Conservation (phyloP, 2,797 vertebrate species). For the Varecia variegata region DNA sequence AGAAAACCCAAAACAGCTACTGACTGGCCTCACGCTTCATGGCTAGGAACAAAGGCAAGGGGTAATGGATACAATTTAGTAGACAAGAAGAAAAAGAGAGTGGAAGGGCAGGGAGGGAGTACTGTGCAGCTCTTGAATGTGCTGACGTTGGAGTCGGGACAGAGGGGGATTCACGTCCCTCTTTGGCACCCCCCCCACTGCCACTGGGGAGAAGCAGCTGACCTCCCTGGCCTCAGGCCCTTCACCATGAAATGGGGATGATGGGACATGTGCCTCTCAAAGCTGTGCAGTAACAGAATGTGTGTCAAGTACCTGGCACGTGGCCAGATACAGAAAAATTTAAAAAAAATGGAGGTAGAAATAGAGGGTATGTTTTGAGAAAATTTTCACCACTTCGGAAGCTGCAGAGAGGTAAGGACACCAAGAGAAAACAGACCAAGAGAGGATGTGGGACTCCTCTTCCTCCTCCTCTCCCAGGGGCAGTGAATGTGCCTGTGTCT, state of each 20-base stretch:
- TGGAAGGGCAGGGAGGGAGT: neutral
- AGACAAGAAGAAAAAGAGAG: neutral
- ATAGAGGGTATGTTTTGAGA: neutral
- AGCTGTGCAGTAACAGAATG: neutral
- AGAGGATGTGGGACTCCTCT: neutral
- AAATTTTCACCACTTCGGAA: neutral
- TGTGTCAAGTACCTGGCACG: neutral
- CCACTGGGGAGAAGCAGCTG: neutral
- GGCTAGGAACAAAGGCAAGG: neutral
- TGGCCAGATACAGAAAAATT: neutral
- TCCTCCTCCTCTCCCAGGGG: fast-evolving
- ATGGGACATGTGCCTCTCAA: neutral
- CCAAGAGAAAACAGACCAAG: neutral
- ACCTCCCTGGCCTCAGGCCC: neutral
- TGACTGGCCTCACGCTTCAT: neutral
- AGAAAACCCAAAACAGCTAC: neutral
- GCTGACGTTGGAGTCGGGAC: neutral
- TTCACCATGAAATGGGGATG: neutral
- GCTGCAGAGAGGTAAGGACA: neutral
- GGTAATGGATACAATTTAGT: neutral
- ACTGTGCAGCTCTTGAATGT: neutral
- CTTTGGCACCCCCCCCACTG: no score
- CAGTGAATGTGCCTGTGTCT: neutral
- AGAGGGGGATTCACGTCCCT: neutral
- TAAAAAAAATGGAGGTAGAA: neutral